Evolutionary conservation across 37 sponge, comb jelly and placozoan genomes (phyloP), one percentile per base, ranked within the genome.

Genomic region (Theonella swinhoei): DNA sequence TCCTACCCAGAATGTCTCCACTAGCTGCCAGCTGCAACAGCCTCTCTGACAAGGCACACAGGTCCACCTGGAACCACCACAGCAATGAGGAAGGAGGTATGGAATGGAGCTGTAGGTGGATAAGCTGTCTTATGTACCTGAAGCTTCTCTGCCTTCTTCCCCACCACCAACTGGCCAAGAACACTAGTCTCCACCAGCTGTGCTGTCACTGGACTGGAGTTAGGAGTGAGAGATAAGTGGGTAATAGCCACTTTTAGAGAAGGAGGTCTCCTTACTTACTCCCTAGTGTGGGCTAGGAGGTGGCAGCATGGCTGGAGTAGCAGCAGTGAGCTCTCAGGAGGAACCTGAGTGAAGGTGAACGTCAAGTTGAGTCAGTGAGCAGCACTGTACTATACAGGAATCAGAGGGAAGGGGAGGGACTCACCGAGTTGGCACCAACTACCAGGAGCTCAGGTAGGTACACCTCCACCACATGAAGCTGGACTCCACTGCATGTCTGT

Each of bases 401-500:
- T 7, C 14, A 47, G 54, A 47, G 54, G 14, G 7, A 47, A 47
- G 14, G 66, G 30, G 20, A 29, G 20, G 30, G 54, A 68, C 69
- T 4, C 34, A 68, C 69, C 3, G 69, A 68, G 34, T 68, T 32
- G 5, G 26, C 9, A 7, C 63, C 62, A 1, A 62, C 42, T 0
- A 3, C 19, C 43, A 62, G 22, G 19, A 88, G 82, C 39, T 88
- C 82, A 8, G 88, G 62, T 4, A 88, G 40, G 62, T 66, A 88
- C 31, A 88, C 76, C 42, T 88, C 88, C 74, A 81, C 33, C 61
- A 88, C 69, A 33, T 88, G 88, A 0, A 88, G 76, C 75, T 80
- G 76, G 30, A 88, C 63, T 39, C 88, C 88, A 37, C 47, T 24
- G 64, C 84, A 74, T 11, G 41, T 39, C 62, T 83, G 54, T 9